Percentiles rank a stretch among this genome's conserved stretches.
These are phyloP conservation scores for Meriones unguiculatus DNA, from an alignment of 2,113 vertebrate genomes.

Conservation along the genomic window DNA sequence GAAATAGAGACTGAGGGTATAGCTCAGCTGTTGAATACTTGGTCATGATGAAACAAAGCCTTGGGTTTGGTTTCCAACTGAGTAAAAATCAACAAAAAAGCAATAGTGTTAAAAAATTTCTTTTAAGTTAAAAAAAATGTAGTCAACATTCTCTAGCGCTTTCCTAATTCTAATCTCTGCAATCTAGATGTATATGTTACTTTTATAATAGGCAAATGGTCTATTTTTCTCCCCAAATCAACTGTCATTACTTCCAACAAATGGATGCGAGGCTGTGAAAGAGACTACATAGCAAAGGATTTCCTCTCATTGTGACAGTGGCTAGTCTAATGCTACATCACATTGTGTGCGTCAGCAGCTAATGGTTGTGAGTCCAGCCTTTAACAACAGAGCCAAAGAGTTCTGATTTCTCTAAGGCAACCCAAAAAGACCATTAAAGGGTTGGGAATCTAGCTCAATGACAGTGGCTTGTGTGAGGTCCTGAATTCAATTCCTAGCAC, in stretches of 20 bases:
- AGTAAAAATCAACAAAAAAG: too few species aligned
- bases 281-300: slow-evolving; percentile 72
- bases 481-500: background rate
- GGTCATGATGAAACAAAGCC: background rate
- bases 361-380: background rate
- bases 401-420: slow-evolving; percentile 76
- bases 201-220: slow-evolving; percentile 75
- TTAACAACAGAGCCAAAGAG: background rate
- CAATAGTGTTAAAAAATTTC: too few species aligned
- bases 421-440: slow-evolving; percentile 64
- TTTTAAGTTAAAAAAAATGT: background rate
- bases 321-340: slow-evolving; percentile 78
- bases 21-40: background rate
- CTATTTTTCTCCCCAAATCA: slow-evolving; percentile 71
- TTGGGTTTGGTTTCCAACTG: background rate
- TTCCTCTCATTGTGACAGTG: slow-evolving; percentile 82
- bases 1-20: background rate
- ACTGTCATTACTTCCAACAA: slow-evolving; percentile 74
- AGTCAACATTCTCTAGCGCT: background rate
- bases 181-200: slow-evolving; percentile 67
- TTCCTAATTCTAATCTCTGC: slow-evolving; percentile 13
- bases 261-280: slow-evolving; percentile 83
- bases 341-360: slow-evolving; percentile 75
- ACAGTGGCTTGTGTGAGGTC: background rate
- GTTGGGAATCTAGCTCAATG: background rate